Evolutionary conservation across 2,888 invertebrate genomes (phyloP).

Genomic region (Endomychus coccineus): DNA sequence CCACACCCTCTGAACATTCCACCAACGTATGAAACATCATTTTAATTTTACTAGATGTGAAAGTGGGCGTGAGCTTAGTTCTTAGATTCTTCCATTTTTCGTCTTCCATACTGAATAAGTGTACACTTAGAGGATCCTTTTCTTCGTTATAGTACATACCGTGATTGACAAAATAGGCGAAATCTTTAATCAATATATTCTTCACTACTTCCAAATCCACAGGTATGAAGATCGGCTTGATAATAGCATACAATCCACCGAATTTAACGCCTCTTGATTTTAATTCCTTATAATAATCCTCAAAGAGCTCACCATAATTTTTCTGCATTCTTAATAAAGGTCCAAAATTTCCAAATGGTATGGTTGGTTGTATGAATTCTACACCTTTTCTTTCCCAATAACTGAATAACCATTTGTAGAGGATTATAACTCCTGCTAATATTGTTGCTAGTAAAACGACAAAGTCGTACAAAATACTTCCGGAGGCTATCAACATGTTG

Average conservation of each 20-base stretch:
- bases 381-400: neutral
- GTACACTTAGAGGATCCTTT: slow-evolving; percentile 49
- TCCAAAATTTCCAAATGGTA: too few relatives aligned
- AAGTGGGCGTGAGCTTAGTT: too few relatives aligned
- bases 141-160: too few relatives aligned
- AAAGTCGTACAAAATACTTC: too few relatives aligned
- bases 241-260: slow-evolving; percentile 11
- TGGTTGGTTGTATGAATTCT: neutral
- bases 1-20: slow-evolving; percentile 29
- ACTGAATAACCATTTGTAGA: neutral
- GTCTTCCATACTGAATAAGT: too few relatives aligned
- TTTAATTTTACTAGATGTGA: too few relatives aligned
- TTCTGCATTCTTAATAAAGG: neutral
- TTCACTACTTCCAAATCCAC: slow-evolving; percentile 16
- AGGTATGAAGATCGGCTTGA: too few relatives aligned
- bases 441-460: too few relatives aligned
- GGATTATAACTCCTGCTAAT: neutral
- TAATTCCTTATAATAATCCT: neutral
- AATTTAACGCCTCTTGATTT: slow-evolving; percentile 10
- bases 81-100: too few relatives aligned
- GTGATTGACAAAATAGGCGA: slow-evolving; percentile 52
- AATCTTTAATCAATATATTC: slow-evolving; percentile 50
- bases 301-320: neutral
- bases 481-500: neutral
- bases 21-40: slow-evolving; percentile 48